phyloP scores from a whole-genome alignment of 2,888 invertebrate species.

The Catonia carolina region DNA sequence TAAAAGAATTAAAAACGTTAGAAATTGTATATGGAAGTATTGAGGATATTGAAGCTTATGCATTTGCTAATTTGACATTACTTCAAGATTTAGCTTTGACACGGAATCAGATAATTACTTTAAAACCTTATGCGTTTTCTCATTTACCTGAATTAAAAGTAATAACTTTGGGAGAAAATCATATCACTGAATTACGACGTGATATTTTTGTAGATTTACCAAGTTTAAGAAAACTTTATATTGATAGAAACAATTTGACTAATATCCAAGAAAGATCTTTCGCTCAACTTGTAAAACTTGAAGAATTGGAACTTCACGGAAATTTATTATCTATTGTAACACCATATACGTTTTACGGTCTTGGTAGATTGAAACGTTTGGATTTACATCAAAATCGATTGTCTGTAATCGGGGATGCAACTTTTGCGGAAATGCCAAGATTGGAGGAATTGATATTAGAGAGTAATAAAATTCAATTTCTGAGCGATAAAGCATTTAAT shows the following conservation, averaged over 20 bases:
- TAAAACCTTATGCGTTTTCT: constrained; percentile 64
- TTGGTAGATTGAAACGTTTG: constrained; percentile 64
- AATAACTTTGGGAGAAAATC: constrained; percentile 68
- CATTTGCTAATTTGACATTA: constrained; percentile 66
- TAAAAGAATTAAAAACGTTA: constrained; percentile 59
- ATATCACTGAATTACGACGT: constrained; percentile 62
- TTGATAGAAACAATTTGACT: constrained; percentile 82
- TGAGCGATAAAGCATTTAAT: constrained; percentile 69
- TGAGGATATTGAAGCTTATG: constrained; percentile 58
- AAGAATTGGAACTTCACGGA: constrained; percentile 72
- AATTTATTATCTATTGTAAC: constrained; percentile 69
- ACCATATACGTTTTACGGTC: constrained; percentile 68
- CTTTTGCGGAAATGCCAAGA: constrained; percentile 71
- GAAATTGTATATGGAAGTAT: constrained; percentile 68
- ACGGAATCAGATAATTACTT: constrained; percentile 60
- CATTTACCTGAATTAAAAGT: constrained; percentile 61
- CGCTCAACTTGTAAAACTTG: constrained; percentile 61
- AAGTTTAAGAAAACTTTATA: constrained; percentile 61
- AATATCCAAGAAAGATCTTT: constrained; percentile 80
- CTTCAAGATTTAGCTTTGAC: constrained; percentile 60
- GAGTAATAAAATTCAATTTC: constrained; percentile 51
- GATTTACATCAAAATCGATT: constrained; percentile 67
- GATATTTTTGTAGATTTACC: constrained; percentile 69
- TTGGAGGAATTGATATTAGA: constrained; percentile 59
- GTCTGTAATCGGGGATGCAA: constrained; percentile 69